phyloP scores from a whole-genome alignment of 2,797 vertebrate species.

The Paedocypris micromegethes region DNA sequence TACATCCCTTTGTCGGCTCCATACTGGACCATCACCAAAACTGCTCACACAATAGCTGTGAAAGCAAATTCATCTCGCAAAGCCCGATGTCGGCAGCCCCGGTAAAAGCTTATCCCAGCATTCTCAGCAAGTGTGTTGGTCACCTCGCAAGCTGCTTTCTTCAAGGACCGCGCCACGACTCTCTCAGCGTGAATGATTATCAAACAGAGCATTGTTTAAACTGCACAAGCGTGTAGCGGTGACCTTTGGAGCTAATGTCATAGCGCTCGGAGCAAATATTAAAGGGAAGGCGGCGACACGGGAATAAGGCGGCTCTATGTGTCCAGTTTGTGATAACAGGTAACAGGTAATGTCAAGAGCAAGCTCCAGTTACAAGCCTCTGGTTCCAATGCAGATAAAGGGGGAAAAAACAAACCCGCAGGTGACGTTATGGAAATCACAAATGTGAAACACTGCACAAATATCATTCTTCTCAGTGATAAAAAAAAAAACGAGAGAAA shows the following conservation, averaged over 20 bases:
- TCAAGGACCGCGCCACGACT: slow-evolving; percentile 5
- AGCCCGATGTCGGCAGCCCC: slow-evolving; percentile 19
- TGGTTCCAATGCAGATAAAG: no score
- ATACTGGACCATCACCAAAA: slow-evolving; percentile 32
- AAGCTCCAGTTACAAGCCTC: slow-evolving; percentile 29
- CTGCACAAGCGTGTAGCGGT: slow-evolving; percentile 26
- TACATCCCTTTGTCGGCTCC: slow-evolving; percentile 24
- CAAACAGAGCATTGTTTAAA: slow-evolving; percentile 44
- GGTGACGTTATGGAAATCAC: slow-evolving; percentile 2
- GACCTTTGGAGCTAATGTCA: slow-evolving; percentile 47
- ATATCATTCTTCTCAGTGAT: slow-evolving; percentile 30
- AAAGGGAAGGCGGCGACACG: slow-evolving; percentile 11
- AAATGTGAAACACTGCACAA: slow-evolving; percentile 1
- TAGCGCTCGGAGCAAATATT: slow-evolving; percentile 18
- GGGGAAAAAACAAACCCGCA: not conserved
- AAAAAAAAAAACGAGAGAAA: slow-evolving; percentile 30
- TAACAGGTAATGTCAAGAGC: slow-evolving; percentile 34
- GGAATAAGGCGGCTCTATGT: slow-evolving; percentile 36
- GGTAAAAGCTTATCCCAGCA: slow-evolving; percentile 35
- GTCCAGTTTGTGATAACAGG: slow-evolving; percentile 35
- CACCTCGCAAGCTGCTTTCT: slow-evolving; percentile 2
- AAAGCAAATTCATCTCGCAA: slow-evolving; percentile 34
- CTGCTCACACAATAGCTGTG: slow-evolving; percentile 26
- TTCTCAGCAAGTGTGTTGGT: slow-evolving; percentile 7
- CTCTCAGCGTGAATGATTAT: slow-evolving; percentile 35